phyloP scores from a whole-genome alignment of 1,140 invertebrate genomes.

The Pseudomyrmex gracilis region DNA sequence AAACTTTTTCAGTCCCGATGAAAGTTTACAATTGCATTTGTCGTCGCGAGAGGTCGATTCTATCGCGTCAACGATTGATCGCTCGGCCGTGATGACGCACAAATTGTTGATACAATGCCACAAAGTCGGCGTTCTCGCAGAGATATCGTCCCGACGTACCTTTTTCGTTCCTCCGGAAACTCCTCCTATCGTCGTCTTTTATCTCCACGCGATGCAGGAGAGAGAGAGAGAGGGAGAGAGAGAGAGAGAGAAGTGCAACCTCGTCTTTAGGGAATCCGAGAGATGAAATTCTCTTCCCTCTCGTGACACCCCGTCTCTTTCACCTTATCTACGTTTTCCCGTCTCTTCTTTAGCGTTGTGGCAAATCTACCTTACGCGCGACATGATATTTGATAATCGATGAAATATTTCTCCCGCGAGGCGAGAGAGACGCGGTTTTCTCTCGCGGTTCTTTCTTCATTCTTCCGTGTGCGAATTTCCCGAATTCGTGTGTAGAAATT shows the following conservation, averaged over 20 bases:
- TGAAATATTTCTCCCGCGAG: conserved; percentile 27
- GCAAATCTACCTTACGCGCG: conserved; percentile 34
- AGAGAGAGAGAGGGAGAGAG: no score
- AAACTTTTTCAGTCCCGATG: background rate
- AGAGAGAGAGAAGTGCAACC: background rate
- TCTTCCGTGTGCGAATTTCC: background rate
- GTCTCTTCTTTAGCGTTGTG: background rate
- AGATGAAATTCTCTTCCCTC: conserved; percentile 45
- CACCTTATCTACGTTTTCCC: conserved; percentile 8
- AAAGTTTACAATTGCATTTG: conserved; percentile 15
- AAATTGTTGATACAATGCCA: conserved; percentile 61
- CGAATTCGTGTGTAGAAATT: background rate
- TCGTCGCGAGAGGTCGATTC: conserved; percentile 46
- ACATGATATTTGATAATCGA: conserved; percentile 31
- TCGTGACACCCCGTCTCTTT: background rate
- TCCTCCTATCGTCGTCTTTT: conserved; percentile 31
- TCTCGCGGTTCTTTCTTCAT: background rate
- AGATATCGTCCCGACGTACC: conserved; percentile 67
- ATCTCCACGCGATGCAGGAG: background rate
- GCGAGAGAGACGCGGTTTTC: background rate
- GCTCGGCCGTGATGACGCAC: conserved; percentile 55
- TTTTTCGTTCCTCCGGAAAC: conserved; percentile 22
- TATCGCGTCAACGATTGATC: conserved; percentile 63
- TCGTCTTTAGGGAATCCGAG: conserved; percentile 19
- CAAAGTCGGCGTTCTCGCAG: conserved; percentile 64